A percentile compares a stretch with the other conserved stretches of the same genome.
These are phyloP conservation scores for Aphyosemion australe DNA, from an alignment of 2,113 vertebrate genomes.

Conservation along the genomic window DNA sequence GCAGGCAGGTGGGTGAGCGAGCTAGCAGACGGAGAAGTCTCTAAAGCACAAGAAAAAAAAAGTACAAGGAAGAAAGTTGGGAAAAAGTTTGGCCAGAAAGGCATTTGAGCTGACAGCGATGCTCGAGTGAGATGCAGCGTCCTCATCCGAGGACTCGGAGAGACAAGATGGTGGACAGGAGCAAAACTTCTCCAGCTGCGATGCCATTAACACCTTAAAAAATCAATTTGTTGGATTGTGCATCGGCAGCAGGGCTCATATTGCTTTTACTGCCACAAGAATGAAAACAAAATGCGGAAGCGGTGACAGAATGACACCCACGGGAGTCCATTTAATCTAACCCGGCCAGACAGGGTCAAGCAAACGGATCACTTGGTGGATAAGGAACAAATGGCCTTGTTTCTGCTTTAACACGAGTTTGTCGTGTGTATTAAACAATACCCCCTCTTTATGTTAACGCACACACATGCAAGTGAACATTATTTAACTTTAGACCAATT, in stretches of 20 bases:
- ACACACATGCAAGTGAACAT: not conserved
- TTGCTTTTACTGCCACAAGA: constrained; percentile 18
- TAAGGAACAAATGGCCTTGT: not conserved
- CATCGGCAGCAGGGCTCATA: constrained; percentile 17
- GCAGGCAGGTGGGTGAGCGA: not conserved
- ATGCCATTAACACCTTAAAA: not conserved
- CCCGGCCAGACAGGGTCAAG: constrained; percentile 6
- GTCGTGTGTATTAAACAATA: not conserved
- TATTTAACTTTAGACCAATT: constrained; percentile 2
- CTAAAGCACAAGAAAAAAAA: constrained; percentile 1
- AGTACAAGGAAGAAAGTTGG: not conserved
- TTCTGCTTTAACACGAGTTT: not conserved
- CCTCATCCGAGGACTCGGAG: not conserved
- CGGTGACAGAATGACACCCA: constrained; percentile 10
- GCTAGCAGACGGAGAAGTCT: not conserved
- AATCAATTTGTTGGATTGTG: constrained; percentile 5
- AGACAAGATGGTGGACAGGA: not conserved
- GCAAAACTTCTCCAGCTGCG: not conserved
- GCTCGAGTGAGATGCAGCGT: not conserved
- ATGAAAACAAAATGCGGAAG: constrained; percentile 14
- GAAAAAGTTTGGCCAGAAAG: constrained; percentile 2
- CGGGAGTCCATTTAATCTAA: constrained; percentile 22
- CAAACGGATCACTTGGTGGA: constrained; percentile 2
- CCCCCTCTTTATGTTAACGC: not conserved
- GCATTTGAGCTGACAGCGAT: not conserved